Base-by-base conservation (phyloP, 2,888 invertebrate species). In the Macrosiphum euphorbiae region DNA sequence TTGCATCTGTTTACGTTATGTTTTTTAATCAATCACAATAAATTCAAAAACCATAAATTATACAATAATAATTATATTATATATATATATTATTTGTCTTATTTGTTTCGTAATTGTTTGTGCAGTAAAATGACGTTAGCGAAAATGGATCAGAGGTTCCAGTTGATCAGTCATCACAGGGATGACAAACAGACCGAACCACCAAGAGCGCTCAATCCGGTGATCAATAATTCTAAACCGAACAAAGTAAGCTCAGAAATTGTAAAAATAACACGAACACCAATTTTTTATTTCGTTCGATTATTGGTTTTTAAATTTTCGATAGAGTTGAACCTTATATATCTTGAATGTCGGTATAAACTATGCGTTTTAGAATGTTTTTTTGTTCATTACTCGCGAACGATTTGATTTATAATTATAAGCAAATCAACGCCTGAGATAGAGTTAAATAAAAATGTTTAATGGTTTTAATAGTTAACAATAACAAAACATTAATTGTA, bases 111-210 rank as follows among this genome's bases (percentile, higher is more conserved):
- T 44, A 10, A 88, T 88, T 88, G 16, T 26, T 91, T 11, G 24
- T 86, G 16, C 28, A 92, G 92, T 85, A 90, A 93, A 85, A 94
- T 94, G 94, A 94, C 94, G 50, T 90, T 94, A 24, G 90, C 90
- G 50, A 94, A 94, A 90, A 94, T 94, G 90, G 94, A 94, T 87
- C 94, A 90, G 61, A 94, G 94, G 90, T 94, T 94, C 44, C 94
- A 94, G 52, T 61, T 94, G 41, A 94, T 94, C 52, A 89, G 87
- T 90, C 94, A 94, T 44, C 94, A 94, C 50, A 90, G 90, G 90
- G 94, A 94, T 35, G 94, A 94, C 8, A 94, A 90, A 90, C 94
- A 47, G 5, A 86, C 86, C 52, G 94, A 94, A 90, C n/a, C 90
- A n/a, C 86, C 44, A 44, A 94, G 94, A 47, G 86, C 90, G 47